Evolutionary conservation across 2,888 invertebrate species (phyloP).

Genomic region (Drosophila infuscata): DNA sequence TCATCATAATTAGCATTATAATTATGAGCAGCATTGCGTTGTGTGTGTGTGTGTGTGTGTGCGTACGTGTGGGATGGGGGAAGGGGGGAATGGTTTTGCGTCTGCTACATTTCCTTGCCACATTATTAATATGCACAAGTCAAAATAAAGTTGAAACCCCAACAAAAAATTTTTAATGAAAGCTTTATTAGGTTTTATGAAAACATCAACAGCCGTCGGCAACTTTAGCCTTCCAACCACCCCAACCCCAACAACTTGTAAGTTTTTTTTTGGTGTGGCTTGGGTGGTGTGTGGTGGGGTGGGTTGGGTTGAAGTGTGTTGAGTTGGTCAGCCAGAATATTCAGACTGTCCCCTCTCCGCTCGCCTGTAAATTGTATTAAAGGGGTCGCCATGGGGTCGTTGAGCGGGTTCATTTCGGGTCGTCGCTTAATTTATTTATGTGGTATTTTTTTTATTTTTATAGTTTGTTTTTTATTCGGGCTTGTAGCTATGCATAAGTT

Average conservation of each 20-base stretch:
- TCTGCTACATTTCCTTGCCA: slow-evolving; percentile 52
- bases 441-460: slow-evolving; percentile 53
- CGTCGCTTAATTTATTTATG: slow-evolving; percentile 74
- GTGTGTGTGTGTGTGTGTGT: neutral
- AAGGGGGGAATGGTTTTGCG: slow-evolving; percentile 9
- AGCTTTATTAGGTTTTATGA: slow-evolving; percentile 68
- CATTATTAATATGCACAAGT: slow-evolving; percentile 58
- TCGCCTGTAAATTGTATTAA: slow-evolving; percentile 63
- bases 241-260: neutral
- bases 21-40: slow-evolving; percentile 20
- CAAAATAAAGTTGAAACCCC: slow-evolving; percentile 61
- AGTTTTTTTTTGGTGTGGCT: neutral
- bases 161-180: slow-evolving; percentile 56
- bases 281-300: neutral
- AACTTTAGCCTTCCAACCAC: neutral
- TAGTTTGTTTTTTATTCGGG: slow-evolving; percentile 8
- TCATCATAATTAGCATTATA: slow-evolving; percentile 19
- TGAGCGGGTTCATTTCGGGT: slow-evolving; percentile 59
- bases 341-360: slow-evolving; percentile 40
- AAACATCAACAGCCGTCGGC: slow-evolving; percentile 55
- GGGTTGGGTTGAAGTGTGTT: neutral
- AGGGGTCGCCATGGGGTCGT: slow-evolving; percentile 55
- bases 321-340: slow-evolving; percentile 10
- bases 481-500: slow-evolving; percentile 50
- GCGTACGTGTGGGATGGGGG: neutral